A percentile compares a stretch with the other conserved stretches of the same genome.
Conservation (phyloP, 2,797 vertebrate genomes). For the Brachyrhaphis roseni region DNA sequence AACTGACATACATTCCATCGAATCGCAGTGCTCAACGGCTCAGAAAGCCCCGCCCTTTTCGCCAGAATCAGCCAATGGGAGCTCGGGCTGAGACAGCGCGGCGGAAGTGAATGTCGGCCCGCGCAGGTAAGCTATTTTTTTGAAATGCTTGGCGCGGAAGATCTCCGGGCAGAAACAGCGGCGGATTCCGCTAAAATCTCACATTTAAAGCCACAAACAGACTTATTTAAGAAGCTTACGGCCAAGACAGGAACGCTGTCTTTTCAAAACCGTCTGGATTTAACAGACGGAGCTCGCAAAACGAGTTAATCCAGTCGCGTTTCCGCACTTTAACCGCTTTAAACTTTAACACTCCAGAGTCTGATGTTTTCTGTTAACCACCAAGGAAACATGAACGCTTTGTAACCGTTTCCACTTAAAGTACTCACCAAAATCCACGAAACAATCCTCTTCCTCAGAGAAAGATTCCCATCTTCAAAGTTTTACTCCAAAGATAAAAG, state of each 20-base stretch:
- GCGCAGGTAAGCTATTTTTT: conserved; percentile 79
- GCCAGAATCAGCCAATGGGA: conserved; percentile 64
- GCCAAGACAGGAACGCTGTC: accelerated
- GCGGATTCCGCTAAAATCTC: conserved; percentile 13
- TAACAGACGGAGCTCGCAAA: background rate
- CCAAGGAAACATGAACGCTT: background rate
- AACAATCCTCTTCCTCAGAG: conserved; percentile 4
- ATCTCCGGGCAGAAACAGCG: background rate
- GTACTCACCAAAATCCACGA: conserved; percentile 40
- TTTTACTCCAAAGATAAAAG: background rate
- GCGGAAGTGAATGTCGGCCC: conserved; percentile 70
- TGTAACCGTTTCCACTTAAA: background rate
- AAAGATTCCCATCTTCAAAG: conserved; percentile 25
- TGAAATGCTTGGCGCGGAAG: conserved; percentile 86
- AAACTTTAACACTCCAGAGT: background rate
- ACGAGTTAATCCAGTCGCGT: background rate
- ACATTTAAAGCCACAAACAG: background rate
- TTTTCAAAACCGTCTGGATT: background rate
- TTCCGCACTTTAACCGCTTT: accelerated
- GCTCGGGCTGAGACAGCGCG: conserved; percentile 26
- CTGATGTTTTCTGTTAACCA: background rate
- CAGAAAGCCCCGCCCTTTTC: conserved; percentile 55
- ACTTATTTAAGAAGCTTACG: background rate
- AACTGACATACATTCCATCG: conserved; percentile 65
- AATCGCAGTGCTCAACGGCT: conserved; percentile 60